Base-by-base conservation (phyloP, 2,888 invertebrate genomes). In the Mimachlamys varia region DNA sequence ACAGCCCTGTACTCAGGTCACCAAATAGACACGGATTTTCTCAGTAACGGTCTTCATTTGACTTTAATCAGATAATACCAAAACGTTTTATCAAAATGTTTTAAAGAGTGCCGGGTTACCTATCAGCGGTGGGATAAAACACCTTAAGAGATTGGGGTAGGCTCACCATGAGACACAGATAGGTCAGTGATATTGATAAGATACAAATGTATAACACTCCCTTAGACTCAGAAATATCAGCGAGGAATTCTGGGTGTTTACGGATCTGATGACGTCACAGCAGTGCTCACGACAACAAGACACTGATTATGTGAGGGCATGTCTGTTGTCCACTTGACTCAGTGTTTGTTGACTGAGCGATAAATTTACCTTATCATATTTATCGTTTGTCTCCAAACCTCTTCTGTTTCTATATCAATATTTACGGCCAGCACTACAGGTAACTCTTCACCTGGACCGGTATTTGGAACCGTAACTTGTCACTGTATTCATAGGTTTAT, bases 391-490 rank as follows among this genome's bases (percentile, higher is more conserved):
- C 33, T 27, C 76, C 76, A 76, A 76, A 33, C 76, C 76, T 76
- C 76, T 76, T 76, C 76, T 76, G 10, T 76, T 76, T 33, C 76
- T 76, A 33, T 76, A 76, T 76, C 76, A 76, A 27, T 76, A 76
- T 76, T 76, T 76, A 76, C 27, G 76, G 1, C 76, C 76, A 33
- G 27, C 76, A 10, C 76, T 76, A 76, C 5, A 76, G 33, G 27
- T 33, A 19, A 33, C 2, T 5, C 12, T 76, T 76, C 33, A 76
- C 33, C 27, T 12, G 27, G 33, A 33, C n/a, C 22, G 62, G 13
- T 3, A 22, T 62, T 62, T 62, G 3, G 62, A 62, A 17, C 53
- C 19, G 5, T 53, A 53, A 53, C 1, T 53, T 53, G 19, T 53
- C 13, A 53, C 53, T 19, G 5, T 53, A 53, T 53, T 53, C 53